These are phyloP conservation scores for Julus scandinavius DNA, from an alignment of 2,888 invertebrate species.

Conservation along the genomic window DNA sequence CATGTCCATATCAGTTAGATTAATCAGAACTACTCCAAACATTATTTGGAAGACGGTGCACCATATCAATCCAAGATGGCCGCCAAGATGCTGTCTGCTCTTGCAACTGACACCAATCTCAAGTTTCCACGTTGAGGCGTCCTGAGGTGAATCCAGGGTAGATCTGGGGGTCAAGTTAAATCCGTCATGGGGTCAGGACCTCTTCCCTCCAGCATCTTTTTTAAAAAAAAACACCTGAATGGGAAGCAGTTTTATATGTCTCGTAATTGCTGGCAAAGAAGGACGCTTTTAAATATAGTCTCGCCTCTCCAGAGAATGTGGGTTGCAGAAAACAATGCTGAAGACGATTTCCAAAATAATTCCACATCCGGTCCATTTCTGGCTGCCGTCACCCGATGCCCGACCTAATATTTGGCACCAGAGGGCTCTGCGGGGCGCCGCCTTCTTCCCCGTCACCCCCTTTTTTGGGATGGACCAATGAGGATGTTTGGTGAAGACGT, in stretches of 20 bases:
- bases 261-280: background rate
- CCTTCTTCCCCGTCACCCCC: background rate
- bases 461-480: background rate
- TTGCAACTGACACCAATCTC: background rate
- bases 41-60: too few species aligned
- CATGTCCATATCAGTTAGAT: too few species aligned
- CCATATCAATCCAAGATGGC: too few species aligned
- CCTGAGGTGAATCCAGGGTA: too few species aligned
- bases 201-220: background rate
- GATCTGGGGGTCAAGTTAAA: background rate
- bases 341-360: background rate
- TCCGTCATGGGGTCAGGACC: background rate
- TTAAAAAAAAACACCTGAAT: background rate
- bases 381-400: background rate
- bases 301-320: background rate
- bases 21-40: too few species aligned
- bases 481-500: background rate
- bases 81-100: too few species aligned
- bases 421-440: background rate
- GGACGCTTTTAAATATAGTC: background rate
- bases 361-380: conserved; percentile 1
- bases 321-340: background rate
- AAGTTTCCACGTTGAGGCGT: background rate
- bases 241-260: background rate
- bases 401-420: background rate